Conservation (phyloP, 1,140 invertebrate genomes). For the Drosophila sproati region DNA sequence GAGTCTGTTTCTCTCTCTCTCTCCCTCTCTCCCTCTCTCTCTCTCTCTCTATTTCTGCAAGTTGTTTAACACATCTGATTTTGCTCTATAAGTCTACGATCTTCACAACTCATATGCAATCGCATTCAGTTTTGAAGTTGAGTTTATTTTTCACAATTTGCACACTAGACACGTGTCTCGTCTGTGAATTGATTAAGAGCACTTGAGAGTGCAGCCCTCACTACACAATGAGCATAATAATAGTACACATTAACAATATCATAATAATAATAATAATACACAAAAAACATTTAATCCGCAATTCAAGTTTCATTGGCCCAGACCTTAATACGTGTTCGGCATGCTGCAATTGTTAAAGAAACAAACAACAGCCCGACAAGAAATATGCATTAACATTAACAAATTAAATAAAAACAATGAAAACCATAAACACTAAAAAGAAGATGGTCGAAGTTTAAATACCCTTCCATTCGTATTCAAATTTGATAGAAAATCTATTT, state of each 20-base stretch:
- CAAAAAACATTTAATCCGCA: constrained; percentile 2
- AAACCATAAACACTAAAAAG: constrained; percentile 10
- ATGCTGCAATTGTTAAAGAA: constrained; percentile 40
- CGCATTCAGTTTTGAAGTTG: not conserved
- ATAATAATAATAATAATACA: not conserved
- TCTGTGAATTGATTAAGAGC: not conserved
- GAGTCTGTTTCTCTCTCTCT: not conserved
- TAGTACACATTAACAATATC: not conserved
- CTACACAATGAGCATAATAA: constrained; percentile 10
- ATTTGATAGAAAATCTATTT: not conserved
- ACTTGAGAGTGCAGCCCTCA: not conserved
- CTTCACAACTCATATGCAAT: not conserved
- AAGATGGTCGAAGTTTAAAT: not conserved
- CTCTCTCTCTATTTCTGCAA: not conserved
- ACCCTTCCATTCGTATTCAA: not conserved
- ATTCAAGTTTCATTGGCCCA: constrained; percentile 72
- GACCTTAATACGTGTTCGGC: constrained; percentile 77
- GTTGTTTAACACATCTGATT: not conserved
- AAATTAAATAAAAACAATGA: constrained; percentile 6
- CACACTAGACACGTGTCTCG: not conserved
- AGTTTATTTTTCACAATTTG: not conserved
- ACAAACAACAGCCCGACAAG: constrained; percentile 31
- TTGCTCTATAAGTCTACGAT: not conserved
- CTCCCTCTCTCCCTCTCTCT: not conserved
- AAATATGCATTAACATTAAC: constrained; percentile 58